Evolutionary conservation across 2,888 invertebrate genomes (phyloP).

Genomic region (Erebia aethiops): DNA sequence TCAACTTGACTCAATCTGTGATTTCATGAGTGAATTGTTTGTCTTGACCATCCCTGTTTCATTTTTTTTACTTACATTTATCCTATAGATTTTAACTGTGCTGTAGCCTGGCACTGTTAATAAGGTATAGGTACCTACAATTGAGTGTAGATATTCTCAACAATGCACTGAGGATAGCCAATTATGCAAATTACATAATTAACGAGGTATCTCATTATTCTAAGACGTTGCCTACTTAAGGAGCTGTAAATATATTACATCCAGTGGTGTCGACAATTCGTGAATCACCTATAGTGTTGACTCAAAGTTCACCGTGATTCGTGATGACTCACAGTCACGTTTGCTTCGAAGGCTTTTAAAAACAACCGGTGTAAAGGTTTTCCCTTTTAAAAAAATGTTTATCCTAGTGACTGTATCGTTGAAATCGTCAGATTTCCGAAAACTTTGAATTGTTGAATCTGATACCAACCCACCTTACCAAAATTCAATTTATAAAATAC

Average conservation of each 20-base stretch:
- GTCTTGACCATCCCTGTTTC: no score
- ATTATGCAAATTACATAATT: slow-evolving; percentile 14
- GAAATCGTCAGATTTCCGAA: neutral
- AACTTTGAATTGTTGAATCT: neutral
- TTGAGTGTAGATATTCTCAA: neutral
- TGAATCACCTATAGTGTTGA: slow-evolving; percentile 40
- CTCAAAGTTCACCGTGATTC: slow-evolving; percentile 30
- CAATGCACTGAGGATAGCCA: neutral
- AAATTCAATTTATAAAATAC: neutral
- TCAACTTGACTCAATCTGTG: no score
- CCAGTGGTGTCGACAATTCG: slow-evolving; percentile 26
- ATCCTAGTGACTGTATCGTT: neutral
- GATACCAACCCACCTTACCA: neutral
- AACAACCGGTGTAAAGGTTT: slow-evolving; percentile 16
- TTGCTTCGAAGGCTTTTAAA: slow-evolving; percentile 22
- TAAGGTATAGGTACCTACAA: neutral
- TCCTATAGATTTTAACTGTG: no score
- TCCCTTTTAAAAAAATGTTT: slow-evolving; percentile 14
- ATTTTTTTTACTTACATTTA: no score
- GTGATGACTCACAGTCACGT: slow-evolving; percentile 36
- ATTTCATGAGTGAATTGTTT: no score
- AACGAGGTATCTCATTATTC: slow-evolving; percentile 4
- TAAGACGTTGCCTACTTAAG: slow-evolving; percentile 1
- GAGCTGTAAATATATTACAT: slow-evolving; percentile 3
- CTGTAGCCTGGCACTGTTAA: no score